A percentile compares a stretch with the other conserved stretches of the same genome.
Evolutionary conservation across 1,140 invertebrate species (phyloP).

Genomic region (Acromyrmex heyeri): DNA sequence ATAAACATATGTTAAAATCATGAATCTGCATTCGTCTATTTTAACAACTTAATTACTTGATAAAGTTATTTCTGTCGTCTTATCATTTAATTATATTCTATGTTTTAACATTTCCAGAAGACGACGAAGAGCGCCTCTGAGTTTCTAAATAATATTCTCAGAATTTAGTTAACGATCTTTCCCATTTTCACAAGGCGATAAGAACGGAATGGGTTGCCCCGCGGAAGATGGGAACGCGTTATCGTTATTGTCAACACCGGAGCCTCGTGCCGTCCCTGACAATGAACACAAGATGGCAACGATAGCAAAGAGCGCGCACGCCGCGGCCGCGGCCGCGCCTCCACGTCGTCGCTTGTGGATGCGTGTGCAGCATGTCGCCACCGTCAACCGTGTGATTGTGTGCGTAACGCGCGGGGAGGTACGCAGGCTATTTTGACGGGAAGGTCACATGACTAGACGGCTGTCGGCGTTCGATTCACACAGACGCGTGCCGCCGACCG

Average conservation of each 20-base stretch:
- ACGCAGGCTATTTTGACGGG: conserved; percentile 92
- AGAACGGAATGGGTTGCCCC: not conserved
- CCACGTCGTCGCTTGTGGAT: not conserved
- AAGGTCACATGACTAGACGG: conserved; percentile 89
- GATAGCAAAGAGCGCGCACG: conserved; percentile 60
- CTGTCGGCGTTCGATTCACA: conserved; percentile 73
- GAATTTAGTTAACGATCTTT: not conserved
- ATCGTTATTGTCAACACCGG: not conserved
- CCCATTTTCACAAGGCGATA: not conserved
- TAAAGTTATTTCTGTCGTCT: not conserved
- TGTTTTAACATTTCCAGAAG: conserved; percentile 1
- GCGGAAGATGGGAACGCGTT: not conserved
- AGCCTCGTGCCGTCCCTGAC: conserved; percentile 30
- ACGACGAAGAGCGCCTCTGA: not conserved
- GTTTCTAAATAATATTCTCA: not conserved
- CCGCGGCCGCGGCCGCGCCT: not conserved
- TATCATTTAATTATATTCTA: not conserved
- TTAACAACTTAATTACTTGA: not conserved
- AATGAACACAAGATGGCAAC: conserved; percentile 52
- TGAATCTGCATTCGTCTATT: not conserved
- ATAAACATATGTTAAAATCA: not conserved
- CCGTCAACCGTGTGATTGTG: conserved; percentile 9
- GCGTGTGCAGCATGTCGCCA: not conserved
- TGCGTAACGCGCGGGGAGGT: conserved; percentile 76
- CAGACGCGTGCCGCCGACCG: conserved; percentile 23